Base-by-base conservation (phyloP, 2,797 vertebrate genomes). In the Eulemur rubriventer region DNA sequence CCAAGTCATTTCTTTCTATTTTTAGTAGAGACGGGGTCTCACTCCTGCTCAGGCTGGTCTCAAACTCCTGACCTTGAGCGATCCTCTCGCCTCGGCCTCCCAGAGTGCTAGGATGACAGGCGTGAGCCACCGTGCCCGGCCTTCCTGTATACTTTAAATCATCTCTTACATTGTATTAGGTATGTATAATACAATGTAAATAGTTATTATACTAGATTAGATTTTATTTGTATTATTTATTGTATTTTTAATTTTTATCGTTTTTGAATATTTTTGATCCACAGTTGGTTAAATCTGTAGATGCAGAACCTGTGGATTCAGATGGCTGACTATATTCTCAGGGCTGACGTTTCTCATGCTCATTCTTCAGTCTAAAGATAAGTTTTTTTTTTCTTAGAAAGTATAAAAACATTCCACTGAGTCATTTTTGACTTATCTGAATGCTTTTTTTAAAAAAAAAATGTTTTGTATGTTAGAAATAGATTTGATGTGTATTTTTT, bases 351-450 rank as follows among this genome's bases (percentile, higher is more conserved):
- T 92, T 91, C 20, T 92, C 35, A 43, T 59, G 33, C 26, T 94
- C 41, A 46, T 75, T 97, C 88, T 94, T 94, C 46, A 75, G 7
- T 52, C 48, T 63, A 89, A 94, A 93, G 22, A 28, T 87, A 89
- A 38, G 7, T 9, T 55, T 57, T 57, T 33, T 63, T 78, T 81
- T 75, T 79, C 50, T 75, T 38, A 41, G 35, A 84, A 94, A 91
- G n/a, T 59, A 50, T 63, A 7, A 28, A 82, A 83, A 46, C 14
- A 86, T 73, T 85, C 41, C 17, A 91, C 17, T 67, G 26, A 61
- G 48, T 67, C 76, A 50, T 87, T 78, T 96, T 43, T 94, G 18
- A 93, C 55, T 95, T 91, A 72, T 65, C 72, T 57, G 20, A 91
- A 35, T 86, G 41, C 46, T 76, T 80, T 61, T 63, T 22, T 57